A percentile compares a stretch with the other conserved stretches of the same genome.
phyloP scores from a whole-genome alignment of 1,140 invertebrate species.

The Condylostylus longicornis region DNA sequence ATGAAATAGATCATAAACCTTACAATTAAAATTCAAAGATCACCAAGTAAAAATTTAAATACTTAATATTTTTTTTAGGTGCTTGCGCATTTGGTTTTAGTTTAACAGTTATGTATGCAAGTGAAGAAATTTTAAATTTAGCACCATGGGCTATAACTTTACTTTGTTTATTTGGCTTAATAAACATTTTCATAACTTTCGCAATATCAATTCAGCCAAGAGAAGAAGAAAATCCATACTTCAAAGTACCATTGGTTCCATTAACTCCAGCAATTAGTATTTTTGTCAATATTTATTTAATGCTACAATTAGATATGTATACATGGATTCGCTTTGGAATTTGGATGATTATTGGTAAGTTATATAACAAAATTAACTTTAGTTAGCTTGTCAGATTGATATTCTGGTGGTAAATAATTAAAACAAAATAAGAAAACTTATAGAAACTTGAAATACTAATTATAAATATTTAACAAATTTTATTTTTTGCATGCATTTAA shows the following conservation, averaged over 20 bases:
- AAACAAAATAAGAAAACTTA: too few relatives aligned
- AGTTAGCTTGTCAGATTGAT: too few relatives aligned
- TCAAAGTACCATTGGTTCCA: constrained; percentile 55
- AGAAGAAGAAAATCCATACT: constrained; percentile 14
- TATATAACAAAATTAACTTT: too few relatives aligned
- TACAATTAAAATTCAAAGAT: too few relatives aligned
- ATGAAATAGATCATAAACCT: too few relatives aligned
- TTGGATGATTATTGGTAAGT: constrained; percentile 49
- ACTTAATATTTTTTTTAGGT: constrained; percentile 16
- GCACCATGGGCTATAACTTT: constrained; percentile 18
- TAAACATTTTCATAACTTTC: constrained; percentile 16
- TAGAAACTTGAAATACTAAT: too few relatives aligned
- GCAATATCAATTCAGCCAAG: constrained; percentile 22
- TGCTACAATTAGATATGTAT: constrained; percentile 46
- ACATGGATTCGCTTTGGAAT: constrained; percentile 60
- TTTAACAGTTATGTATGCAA: constrained; percentile 22
- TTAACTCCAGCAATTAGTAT: constrained; percentile 51
- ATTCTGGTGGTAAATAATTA: too few relatives aligned
- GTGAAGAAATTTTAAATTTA: constrained; percentile 12
- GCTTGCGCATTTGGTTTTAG: constrained; percentile 18
- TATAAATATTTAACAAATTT: too few relatives aligned
- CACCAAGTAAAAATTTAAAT: too few relatives aligned
- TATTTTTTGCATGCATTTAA: too few relatives aligned
- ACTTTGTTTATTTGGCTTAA: constrained; percentile 13
- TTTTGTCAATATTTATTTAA: constrained; percentile 55